Evolutionary conservation across 2,888 invertebrate genomes (phyloP), one percentile per base, ranked within the genome.

Genomic region (Eupithecia centaureata): DNA sequence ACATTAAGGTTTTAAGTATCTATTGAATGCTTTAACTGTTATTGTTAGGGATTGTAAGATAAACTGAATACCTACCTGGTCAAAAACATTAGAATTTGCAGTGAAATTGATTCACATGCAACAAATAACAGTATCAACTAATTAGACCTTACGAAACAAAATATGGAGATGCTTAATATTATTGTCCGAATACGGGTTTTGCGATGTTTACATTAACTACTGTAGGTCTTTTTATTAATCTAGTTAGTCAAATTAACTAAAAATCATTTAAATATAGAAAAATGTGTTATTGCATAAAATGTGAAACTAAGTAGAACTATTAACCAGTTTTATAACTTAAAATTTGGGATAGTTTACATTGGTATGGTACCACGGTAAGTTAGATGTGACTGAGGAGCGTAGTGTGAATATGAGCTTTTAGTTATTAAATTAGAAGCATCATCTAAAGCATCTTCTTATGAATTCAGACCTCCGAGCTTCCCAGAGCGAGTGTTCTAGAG

Each of bases 361-460:
- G 81, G 82, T 88, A 85, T 83, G 84, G 81, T 80, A 80, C 75
- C 83, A 89, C 89, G 92, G 92, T 93, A 93, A 93, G 92, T 93
- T 88, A 85, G 86, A 86, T 87, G 86, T 88, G 82, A 83, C 81
- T 79, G 82, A 78, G 79, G 80, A 84, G 79, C 82, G 84, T 90
- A 91, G 91, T 89, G 83, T 87, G 86, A 82, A 85, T 82, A 85
- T 88, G 68, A 79, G 83, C 91, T 91, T 83, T 88, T 92, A 92
- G 91, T 83, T 70, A 78, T 84, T 91, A 92, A 70, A 78, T 83
- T 92, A 92, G 91, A 87, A 78, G 83, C 86, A 89, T 91, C 88
- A 90, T 87, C 76, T 80, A 83, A 76, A 82, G 85, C 85, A 90
- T 90, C 82, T 80, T 82, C 82, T 82, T 80, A 70, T 71, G 8